Conservation (phyloP, 2,797 vertebrate genomes). For the Borostomias antarcticus region DNA sequence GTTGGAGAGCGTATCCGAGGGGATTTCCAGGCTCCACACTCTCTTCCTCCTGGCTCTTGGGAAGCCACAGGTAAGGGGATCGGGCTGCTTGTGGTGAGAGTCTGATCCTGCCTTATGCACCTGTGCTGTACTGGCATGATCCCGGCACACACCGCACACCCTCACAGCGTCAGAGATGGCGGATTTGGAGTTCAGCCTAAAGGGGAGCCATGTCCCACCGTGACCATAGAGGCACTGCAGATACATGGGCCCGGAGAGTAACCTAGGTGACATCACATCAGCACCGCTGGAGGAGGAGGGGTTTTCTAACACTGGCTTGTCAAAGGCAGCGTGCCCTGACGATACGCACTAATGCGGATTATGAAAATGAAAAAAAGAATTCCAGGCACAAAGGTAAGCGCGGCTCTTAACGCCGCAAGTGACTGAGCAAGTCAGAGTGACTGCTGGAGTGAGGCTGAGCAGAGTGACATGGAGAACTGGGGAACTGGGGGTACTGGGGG, state of each 20-base stretch:
- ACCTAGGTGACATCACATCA: conserved; percentile 38
- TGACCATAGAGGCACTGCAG: not conserved
- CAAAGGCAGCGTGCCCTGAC: conserved; percentile 15
- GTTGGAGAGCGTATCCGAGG: not conserved
- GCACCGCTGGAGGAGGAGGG: conserved; percentile 20
- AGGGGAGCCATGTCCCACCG: not conserved
- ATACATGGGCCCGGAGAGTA: not conserved
- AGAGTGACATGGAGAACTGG: conserved; percentile 37
- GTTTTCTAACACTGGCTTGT: conserved; percentile 21
- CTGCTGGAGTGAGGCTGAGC: conserved; percentile 33
- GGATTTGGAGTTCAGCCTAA: not conserved
- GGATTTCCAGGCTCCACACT: conserved; percentile 47
- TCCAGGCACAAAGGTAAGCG: conserved; percentile 32
- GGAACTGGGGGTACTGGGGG: conserved; percentile 19
- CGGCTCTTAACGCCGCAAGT: conserved; percentile 31
- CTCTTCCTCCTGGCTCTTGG: conserved; percentile 51
- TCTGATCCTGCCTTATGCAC: conserved; percentile 69
- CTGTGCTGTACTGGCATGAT: conserved; percentile 70
- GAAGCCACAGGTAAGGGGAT: conserved; percentile 71
- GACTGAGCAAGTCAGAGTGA: conserved; percentile 31
- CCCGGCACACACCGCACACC: conserved; percentile 49
- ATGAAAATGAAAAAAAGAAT: conserved; percentile 41
- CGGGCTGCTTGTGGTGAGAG: conserved; percentile 70
- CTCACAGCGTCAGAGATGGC: conserved; percentile 37
- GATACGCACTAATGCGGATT: conserved; percentile 35